Percentiles rank a stretch among this genome's conserved stretches.
These are phyloP conservation scores for Adela reaumurella DNA, from an alignment of 2,888 invertebrate species.

Conservation along the genomic window DNA sequence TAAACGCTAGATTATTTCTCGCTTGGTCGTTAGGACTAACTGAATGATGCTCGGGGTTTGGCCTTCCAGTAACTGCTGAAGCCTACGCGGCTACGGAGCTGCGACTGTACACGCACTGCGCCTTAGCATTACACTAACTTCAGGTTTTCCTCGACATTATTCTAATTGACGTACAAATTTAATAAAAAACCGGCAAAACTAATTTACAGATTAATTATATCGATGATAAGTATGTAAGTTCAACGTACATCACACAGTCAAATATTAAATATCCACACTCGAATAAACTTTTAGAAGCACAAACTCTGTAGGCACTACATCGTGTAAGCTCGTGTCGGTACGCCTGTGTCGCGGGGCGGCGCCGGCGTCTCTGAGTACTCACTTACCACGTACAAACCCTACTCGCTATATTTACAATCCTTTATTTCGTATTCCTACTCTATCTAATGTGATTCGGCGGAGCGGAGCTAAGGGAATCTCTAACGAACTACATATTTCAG, in stretches of 20 bases:
- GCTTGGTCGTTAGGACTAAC: too few species aligned
- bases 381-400: slow-evolving; percentile 29
- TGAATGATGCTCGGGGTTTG: too few species aligned
- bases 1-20: too few species aligned
- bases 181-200: background rate
- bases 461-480: background rate
- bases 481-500: too few species aligned
- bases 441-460: background rate
- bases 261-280: background rate
- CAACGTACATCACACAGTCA: background rate
- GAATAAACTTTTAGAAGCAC: slow-evolving; percentile 33
- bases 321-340: slow-evolving; percentile 65
- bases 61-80: too few species aligned
- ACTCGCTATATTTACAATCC: background rate
- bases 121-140: too few species aligned
- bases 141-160: too few species aligned
- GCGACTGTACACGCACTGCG: too few species aligned
- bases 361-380: too few species aligned
- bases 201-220: background rate
- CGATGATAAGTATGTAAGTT: background rate
- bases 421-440: background rate
- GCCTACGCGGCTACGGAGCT: too few species aligned
- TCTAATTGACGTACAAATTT: background rate
- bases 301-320: slow-evolving; percentile 61
- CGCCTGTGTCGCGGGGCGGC: too few species aligned